A percentile compares a stretch with the other conserved stretches of the same genome.
phyloP scores from a whole-genome alignment of 2,797 vertebrate species.

The Pristis pectinata region DNA sequence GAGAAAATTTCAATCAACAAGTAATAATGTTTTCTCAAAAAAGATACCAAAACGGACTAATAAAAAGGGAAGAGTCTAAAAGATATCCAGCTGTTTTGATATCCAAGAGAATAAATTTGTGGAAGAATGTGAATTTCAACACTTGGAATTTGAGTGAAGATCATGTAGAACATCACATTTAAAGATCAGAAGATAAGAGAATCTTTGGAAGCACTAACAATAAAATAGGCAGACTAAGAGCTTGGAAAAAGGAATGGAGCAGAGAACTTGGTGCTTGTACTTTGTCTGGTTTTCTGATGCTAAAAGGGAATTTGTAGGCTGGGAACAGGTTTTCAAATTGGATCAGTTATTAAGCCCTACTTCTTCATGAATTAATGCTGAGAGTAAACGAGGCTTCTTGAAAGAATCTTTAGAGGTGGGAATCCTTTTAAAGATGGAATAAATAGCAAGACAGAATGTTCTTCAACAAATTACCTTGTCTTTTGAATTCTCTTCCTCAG shows the following conservation, averaged over 20 bases:
- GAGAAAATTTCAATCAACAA: not conserved
- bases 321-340: not conserved
- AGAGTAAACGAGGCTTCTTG: not conserved
- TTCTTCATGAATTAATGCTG: not conserved
- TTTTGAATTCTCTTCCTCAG: too few relatives aligned
- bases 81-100: not conserved
- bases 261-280: not conserved
- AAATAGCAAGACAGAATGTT: not conserved
- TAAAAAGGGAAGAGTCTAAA: too few relatives aligned
- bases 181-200: not conserved
- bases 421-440: not conserved
- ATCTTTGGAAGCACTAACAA: not conserved
- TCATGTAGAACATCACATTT: not conserved
- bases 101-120: not conserved
- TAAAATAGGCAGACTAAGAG: not conserved
- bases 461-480: not conserved
- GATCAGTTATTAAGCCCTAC: not conserved
- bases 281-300: not conserved
- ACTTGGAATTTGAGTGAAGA: not conserved
- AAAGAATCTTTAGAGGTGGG: not conserved
- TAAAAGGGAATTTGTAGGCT: not conserved
- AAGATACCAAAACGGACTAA: too few relatives aligned
- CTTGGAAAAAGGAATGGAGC: not conserved
- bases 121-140: not conserved
- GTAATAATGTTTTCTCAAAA: not conserved